Evolutionary conservation across 2,888 invertebrate species (phyloP).

Genomic region (Pegoplata infirma): DNA sequence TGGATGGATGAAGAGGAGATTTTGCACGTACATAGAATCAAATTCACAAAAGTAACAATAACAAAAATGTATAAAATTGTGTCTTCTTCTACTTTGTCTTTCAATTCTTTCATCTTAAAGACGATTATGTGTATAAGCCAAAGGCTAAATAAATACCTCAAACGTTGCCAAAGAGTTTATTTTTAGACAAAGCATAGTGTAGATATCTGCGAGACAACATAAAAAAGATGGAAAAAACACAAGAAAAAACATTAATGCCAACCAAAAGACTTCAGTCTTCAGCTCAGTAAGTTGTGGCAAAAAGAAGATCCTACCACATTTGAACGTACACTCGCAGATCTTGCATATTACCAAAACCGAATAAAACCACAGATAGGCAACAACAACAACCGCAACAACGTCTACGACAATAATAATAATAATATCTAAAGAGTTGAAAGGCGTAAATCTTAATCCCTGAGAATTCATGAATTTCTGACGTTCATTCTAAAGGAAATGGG

Average conservation of each 20-base stretch:
- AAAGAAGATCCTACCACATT: constrained; percentile 32
- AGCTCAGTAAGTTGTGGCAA: constrained; percentile 34
- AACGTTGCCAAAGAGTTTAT: constrained; percentile 69
- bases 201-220: constrained; percentile 38
- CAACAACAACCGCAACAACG: constrained; percentile 21
- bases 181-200: constrained; percentile 68
- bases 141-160: constrained; percentile 75
- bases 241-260: constrained; percentile 51
- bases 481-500: constrained; percentile 54
- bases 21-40: constrained; percentile 6
- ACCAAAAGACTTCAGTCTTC: constrained; percentile 2
- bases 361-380: constrained; percentile 22
- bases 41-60: constrained; percentile 29
- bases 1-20: constrained; percentile 37
- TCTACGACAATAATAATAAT: constrained; percentile 56
- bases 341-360: neutral
- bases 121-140: constrained; percentile 57
- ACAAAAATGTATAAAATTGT: constrained; percentile 19
- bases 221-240: constrained; percentile 30
- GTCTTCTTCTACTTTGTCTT: constrained; percentile 35
- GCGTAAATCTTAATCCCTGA: constrained; percentile 64
- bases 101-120: constrained; percentile 25
- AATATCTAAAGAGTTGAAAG: constrained; percentile 63
- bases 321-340: neutral
- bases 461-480: constrained; percentile 63